Base-by-base conservation (phyloP, 1,140 invertebrate species). In the Elymnias hypermnestra region DNA sequence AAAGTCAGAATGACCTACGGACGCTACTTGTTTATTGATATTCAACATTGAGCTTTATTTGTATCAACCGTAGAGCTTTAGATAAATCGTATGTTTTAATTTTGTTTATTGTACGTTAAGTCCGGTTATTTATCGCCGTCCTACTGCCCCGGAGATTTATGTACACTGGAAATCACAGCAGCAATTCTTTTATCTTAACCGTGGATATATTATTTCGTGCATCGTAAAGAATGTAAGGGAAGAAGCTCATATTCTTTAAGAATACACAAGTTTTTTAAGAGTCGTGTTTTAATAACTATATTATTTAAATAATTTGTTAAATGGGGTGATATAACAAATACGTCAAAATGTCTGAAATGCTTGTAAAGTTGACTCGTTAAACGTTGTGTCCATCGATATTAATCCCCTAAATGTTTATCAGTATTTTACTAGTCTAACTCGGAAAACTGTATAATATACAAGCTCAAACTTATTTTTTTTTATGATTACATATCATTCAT, bases 91-190 rank as follows among this genome's bases (percentile, higher is more conserved):
- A 5, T 28, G 10, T 37, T 26, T 23, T 19, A 45, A 8, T 13
- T 45, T 26, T 8, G 33, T 28, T 43, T 5, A 26, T 22, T 47
- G 39, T 45, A 45, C 36, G 15, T 29, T 47, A 59, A 59, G 52
- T 50, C 52, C 48, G 22, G 63, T 77, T 76, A 81, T 81, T 81
- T 81, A 81, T 81, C 61, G 62, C 55, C 63, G 64, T 60, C 67
- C 72, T 61, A 76, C 65, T 71, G 70, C 59, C 68, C 70, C 60
- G 53, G 54, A 66, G 76, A 81, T 81, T 81, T 77, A 81, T 77
- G 51, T 48, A 47, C 47, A 47, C 44, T 57, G 61, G 59, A 68
- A 70, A 71, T 72, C 60, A 52, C 49, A 40, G 49, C 45, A 49
- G 49, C 41, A 19, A 45, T 49, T 50, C 50, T 57, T 57, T 57